phyloP scores from a whole-genome alignment of 2,113 vertebrate genomes.

The Hylia prasina region DNA sequence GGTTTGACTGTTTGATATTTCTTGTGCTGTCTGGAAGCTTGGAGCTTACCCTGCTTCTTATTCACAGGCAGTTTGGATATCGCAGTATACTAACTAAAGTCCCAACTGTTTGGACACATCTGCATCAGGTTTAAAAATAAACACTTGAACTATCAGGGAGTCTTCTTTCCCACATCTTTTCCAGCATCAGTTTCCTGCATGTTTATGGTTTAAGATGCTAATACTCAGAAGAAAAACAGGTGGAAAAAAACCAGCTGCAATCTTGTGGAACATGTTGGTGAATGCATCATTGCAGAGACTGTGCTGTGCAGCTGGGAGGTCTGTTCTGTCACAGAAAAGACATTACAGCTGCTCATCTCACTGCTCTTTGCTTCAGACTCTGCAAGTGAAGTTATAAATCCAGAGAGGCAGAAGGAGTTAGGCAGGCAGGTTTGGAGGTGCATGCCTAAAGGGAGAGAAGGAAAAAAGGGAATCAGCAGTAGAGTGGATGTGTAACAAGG shows the following conservation, averaged over 20 bases:
- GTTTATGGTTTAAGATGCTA: neutral
- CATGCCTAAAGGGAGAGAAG: neutral
- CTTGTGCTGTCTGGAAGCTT: neutral
- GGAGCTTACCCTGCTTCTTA: neutral
- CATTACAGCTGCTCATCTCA: neutral
- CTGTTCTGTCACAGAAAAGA: neutral
- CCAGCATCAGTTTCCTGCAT: neutral
- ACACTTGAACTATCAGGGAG: neutral
- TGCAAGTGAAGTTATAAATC: neutral
- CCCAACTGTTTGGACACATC: neutral
- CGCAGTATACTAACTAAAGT: neutral
- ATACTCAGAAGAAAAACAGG: neutral
- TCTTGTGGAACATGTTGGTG: neutral
- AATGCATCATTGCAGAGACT: neutral
- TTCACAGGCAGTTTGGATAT: neutral
- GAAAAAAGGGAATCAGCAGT: neutral
- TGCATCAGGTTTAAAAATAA: neutral
- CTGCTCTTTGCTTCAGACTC: neutral
- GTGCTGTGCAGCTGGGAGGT: neutral
- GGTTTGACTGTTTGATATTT: neutral
- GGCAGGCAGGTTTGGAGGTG: neutral
- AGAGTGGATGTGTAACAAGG: neutral
- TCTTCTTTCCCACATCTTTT: neutral
- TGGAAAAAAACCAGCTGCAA: conserved; percentile 9
- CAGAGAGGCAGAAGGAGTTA: neutral